phyloP scores from a whole-genome alignment of 1,140 invertebrate genomes.

The Diabrotica undecimpunctata region DNA sequence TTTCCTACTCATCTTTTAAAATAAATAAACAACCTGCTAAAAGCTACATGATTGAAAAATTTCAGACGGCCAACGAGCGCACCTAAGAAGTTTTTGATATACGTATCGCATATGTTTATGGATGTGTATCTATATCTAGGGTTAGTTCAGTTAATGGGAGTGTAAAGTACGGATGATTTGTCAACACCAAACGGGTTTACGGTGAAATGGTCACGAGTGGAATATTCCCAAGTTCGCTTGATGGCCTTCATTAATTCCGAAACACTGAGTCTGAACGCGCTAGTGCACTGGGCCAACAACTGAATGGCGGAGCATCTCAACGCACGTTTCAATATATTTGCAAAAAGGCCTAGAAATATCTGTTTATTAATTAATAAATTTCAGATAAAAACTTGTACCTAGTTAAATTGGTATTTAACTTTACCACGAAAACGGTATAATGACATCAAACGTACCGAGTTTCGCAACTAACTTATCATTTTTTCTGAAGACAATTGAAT shows the following conservation, averaged over 20 bases:
- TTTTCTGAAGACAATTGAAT: no score
- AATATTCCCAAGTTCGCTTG: constrained; percentile 22
- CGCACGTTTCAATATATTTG: not conserved
- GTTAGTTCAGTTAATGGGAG: constrained; percentile 28
- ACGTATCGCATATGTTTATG: not conserved
- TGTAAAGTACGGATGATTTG: constrained; percentile 45
- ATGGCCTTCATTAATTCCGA: constrained; percentile 36
- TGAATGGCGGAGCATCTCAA: not conserved
- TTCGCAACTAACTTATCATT: no score
- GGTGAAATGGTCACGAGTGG: constrained; percentile 40
- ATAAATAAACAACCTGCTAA: no score
- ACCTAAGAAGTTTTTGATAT: constrained; percentile 1
- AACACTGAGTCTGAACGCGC: constrained; percentile 24
- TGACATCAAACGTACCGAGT: no score
- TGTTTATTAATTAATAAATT: no score
- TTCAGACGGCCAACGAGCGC: no score
- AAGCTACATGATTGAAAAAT: no score
- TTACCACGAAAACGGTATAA: no score
- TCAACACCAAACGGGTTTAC: constrained; percentile 44
- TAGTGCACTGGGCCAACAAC: constrained; percentile 9
- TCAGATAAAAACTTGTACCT: no score
- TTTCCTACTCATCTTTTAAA: no score
- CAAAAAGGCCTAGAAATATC: no score
- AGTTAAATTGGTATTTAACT: no score
- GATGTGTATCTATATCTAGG: constrained; percentile 4